These are phyloP conservation scores for Strongylocentrotus purpuratus DNA, from an alignment of 35 echinoderm and acorn worm species.

Conservation along the genomic window DNA sequence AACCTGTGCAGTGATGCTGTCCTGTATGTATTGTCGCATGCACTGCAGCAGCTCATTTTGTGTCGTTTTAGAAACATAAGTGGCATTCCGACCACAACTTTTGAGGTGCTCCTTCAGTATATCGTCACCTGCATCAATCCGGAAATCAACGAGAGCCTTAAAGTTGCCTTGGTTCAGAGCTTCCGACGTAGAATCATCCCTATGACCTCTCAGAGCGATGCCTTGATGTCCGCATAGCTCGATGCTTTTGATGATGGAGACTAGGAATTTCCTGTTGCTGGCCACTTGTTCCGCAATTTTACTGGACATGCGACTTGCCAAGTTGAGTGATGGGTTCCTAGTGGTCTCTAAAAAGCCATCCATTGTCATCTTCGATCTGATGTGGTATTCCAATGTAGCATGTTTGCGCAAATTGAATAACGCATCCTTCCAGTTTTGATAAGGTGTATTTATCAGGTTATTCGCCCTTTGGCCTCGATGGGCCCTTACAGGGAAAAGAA, in stretches of 20 bases:
- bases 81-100: constrained; percentile 53
- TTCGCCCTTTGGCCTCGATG: neutral
- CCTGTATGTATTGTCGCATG: constrained; percentile 64
- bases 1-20: constrained; percentile 50
- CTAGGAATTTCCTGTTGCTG: constrained; percentile 55
- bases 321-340: constrained; percentile 24
- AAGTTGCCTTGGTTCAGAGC: constrained; percentile 68
- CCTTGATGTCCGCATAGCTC: constrained; percentile 69
- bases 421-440: constrained; percentile 65
- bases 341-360: constrained; percentile 22
- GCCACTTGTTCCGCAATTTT: constrained; percentile 16
- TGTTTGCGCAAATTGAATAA: constrained; percentile 40
- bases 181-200: constrained; percentile 50
- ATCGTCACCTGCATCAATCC: constrained; percentile 55
- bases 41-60: constrained; percentile 74
- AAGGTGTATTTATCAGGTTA: constrained; percentile 24
- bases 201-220: constrained; percentile 58
- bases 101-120: constrained; percentile 34
- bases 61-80: constrained; percentile 66
- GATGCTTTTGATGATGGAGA: constrained; percentile 55
- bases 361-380: constrained; percentile 38
- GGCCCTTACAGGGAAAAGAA: constrained; percentile 38
- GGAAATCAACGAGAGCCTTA: constrained; percentile 61
- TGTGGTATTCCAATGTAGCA: constrained; percentile 51
- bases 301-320: constrained; percentile 25